Percentiles rank a stretch among this genome's conserved stretches.
Evolutionary conservation across 2,797 vertebrate genomes (phyloP).

Genomic region (Pipistrellus pygmaeus): DNA sequence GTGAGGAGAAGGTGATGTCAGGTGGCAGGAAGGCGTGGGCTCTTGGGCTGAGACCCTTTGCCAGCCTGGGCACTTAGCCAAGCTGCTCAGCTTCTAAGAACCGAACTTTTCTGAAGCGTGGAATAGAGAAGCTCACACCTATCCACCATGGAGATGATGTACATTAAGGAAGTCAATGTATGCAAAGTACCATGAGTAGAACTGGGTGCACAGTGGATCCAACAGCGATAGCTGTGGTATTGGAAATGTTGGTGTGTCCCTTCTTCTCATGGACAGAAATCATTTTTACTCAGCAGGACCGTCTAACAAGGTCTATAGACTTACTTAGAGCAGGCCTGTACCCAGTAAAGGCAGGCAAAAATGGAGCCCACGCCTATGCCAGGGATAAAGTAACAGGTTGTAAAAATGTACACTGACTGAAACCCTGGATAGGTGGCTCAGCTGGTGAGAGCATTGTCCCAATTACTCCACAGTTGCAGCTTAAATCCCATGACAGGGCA

Average conservation of each 20-base stretch:
- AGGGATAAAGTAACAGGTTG: not conserved
- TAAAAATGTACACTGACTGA: not conserved
- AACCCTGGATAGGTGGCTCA: not conserved
- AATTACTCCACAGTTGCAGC: not conserved
- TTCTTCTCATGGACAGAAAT: not conserved
- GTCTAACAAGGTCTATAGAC: not conserved
- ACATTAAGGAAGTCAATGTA: not conserved
- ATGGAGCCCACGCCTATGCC: not conserved
- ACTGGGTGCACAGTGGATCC: fast-evolving
- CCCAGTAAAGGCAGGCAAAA: not conserved
- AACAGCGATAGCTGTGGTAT: not conserved
- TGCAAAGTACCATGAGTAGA: not conserved
- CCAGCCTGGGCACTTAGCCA: not conserved
- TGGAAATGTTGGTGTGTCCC: not conserved
- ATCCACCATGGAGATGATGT: not conserved
- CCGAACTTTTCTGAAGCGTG: not conserved
- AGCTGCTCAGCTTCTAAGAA: not conserved
- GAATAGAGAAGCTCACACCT: not conserved
- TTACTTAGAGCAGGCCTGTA: not conserved
- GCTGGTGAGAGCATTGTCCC: not conserved
- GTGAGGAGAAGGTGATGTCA: too few relatives aligned
- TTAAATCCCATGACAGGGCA: not conserved
- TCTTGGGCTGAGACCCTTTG: not conserved
- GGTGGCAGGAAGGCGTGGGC: not conserved
- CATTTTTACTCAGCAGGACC: too few relatives aligned